Base-by-base conservation (phyloP, 1,140 invertebrate species). In the Drosophila nebulosa region DNA sequence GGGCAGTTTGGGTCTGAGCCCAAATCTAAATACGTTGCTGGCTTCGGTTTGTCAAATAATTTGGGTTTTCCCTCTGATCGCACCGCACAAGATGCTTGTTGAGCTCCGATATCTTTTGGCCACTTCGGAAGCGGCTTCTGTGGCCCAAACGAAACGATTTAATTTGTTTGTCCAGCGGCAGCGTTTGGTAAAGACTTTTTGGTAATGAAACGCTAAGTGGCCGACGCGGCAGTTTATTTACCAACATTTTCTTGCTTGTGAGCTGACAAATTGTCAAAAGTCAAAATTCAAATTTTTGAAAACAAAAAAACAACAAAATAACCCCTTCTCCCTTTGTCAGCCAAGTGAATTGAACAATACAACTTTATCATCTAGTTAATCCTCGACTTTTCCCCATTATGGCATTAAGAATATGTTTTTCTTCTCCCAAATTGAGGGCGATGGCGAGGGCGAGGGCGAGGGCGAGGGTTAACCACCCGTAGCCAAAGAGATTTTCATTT, bases 111-210 rank as follows among this genome's bases (percentile, higher is more conserved):
- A 18, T 42, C 39, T 42, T 42, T 42, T 10, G 70, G 63, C 59
- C 69, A 78, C 83, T 88, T 88, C 83, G 83, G 83, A 88, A 88
- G 83, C 83, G 83, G 83, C 83, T 88, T 88, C 83, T 88, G 83
- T 79, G 76, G 75, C 63, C 62, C 70, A 64, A 66, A 65, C 75
- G 78, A 84, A 84, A 76, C 69, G 78, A 78, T 83, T 88, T 88
- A 88, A 88, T 88, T 88, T 88, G 83, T 88, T 88, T 88, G 62
- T 39, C 22, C 68, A 75, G 74, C 81, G 81, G 81, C 81, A 75
- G 62, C 83, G 83, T 64, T 88, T 83, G 83, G 36, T 50, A 27
- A 27, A 21, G 50, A 21, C 18, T 46, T 46, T 46, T 46, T 21
- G 39, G 69, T 81, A 86, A 88, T 86, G 81, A 85, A 75, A 80